Evolutionary conservation across 1,140 invertebrate species (phyloP).

Genomic region (Drosophila equinoxialis): DNA sequence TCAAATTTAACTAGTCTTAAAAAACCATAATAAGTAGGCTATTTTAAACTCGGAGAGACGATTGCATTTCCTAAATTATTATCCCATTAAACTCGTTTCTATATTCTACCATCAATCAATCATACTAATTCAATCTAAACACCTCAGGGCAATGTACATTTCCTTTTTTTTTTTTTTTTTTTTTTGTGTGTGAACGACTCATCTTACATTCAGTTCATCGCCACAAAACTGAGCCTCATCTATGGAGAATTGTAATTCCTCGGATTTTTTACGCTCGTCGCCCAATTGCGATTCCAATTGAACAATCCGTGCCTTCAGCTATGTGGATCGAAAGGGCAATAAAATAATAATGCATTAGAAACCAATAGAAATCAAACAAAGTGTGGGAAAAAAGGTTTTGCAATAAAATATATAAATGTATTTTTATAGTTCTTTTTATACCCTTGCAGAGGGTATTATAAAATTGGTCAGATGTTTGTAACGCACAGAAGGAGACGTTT

Average conservation of each 20-base stretch:
- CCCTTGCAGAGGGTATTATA: no score
- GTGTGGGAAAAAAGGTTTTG: slow-evolving; percentile 40
- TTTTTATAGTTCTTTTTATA: slow-evolving; percentile 43
- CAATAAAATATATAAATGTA: slow-evolving; percentile 54
- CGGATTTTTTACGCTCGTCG: slow-evolving; percentile 93
- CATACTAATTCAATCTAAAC: neutral
- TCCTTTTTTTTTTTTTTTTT: no score
- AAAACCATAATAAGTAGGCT: no score
- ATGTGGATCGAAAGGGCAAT: slow-evolving; percentile 30
- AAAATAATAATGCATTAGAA: slow-evolving; percentile 31
- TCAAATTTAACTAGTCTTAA: no score
- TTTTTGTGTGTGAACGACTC: neutral
- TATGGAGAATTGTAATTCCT: slow-evolving; percentile 95
- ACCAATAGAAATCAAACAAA: slow-evolving; percentile 66
- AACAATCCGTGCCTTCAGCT: slow-evolving; percentile 71
- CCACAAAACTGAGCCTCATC: slow-evolving; percentile 94
- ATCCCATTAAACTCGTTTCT: no score
- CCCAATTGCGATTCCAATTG: slow-evolving; percentile 88
- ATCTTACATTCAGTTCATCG: slow-evolving; percentile 90
- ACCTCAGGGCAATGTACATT: slow-evolving; percentile 35
- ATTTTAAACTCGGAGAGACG: no score
- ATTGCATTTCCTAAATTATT: no score
- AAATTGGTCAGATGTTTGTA: no score
- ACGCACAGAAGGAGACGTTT: no score
- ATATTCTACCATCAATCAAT: no score